Evolutionary conservation across 2,113 vertebrate genomes (phyloP).

Genomic region (Danionella cerebrum): DNA sequence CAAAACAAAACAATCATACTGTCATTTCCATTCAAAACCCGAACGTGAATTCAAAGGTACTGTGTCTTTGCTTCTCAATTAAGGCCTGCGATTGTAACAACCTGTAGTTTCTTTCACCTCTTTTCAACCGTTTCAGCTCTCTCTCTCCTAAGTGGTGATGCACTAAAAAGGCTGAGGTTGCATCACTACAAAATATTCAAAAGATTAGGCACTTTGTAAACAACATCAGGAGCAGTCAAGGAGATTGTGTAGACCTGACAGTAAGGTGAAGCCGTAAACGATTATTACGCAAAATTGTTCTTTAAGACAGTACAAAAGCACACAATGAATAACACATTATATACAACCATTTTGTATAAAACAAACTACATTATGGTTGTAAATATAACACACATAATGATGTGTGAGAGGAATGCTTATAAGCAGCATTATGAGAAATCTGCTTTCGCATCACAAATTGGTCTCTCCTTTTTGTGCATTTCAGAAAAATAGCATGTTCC

Average conservation of each 20-base stretch:
- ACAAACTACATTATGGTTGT: conserved; percentile 51
- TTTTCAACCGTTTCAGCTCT: conserved; percentile 31
- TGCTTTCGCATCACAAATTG: no score
- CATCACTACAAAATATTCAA: conserved; percentile 72
- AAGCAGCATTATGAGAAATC: conserved; percentile 35
- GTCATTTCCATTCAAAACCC: conserved; percentile 26
- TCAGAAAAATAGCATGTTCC: neutral
- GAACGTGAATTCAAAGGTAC: conserved; percentile 33
- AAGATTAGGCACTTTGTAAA: conserved; percentile 90
- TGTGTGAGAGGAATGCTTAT: conserved; percentile 42
- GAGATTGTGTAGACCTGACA: conserved; percentile 75
- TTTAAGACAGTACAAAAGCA: conserved; percentile 65
- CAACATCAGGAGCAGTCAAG: conserved; percentile 71
- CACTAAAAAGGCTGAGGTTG: conserved; percentile 63
- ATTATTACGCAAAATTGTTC: conserved; percentile 47
- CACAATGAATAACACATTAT: conserved; percentile 72
- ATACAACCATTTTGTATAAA: conserved; percentile 66
- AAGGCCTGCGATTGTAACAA: conserved; percentile 53
- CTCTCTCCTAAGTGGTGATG: conserved; percentile 49
- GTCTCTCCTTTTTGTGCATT: neutral
- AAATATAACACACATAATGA: conserved; percentile 49
- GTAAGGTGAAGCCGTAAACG: conserved; percentile 61
- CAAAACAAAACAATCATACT: conserved; percentile 34
- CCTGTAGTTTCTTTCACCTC: conserved; percentile 48
- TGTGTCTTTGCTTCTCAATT: conserved; percentile 42